phyloP scores from a whole-genome alignment of 1,140 invertebrate species.

The Panonychus citri region DNA sequence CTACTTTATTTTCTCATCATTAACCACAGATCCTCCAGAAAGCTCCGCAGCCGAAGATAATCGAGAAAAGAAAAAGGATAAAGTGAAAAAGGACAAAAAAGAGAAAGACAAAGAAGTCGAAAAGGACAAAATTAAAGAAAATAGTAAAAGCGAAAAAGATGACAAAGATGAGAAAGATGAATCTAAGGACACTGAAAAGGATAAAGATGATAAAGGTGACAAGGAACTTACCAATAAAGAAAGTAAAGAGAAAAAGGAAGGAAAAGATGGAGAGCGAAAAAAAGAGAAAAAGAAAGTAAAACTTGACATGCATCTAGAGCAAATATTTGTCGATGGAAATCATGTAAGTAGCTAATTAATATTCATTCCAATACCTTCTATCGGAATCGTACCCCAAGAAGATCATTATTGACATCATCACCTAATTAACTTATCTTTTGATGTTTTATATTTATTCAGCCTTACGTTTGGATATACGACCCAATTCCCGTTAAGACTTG shows the following conservation, averaged over 20 bases:
- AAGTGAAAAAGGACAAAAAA: constrained; percentile 17
- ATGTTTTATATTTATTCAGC: constrained; percentile 23
- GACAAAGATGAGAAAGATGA: constrained; percentile 28
- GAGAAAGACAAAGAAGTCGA: not conserved
- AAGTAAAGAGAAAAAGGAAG: constrained; percentile 20
- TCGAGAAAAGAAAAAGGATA: constrained; percentile 19
- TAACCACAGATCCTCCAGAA: not conserved
- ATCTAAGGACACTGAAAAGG: constrained; percentile 22
- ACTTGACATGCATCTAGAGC: constrained; percentile 85
- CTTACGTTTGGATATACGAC: constrained; percentile 98
- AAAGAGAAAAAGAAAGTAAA: constrained; percentile 41
- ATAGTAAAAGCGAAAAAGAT: constrained; percentile 28
- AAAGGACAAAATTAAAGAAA: constrained; percentile 14
- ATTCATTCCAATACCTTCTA: no score
- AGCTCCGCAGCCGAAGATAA: constrained; percentile 13
- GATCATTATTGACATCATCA: no score
- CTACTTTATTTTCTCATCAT: not conserved
- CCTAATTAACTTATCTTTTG: no score
- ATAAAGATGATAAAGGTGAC: constrained; percentile 24
- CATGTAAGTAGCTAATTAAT: constrained; percentile 38
- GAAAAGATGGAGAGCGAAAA: constrained; percentile 24
- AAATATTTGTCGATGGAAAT: constrained; percentile 69
- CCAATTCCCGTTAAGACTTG: constrained; percentile 90
- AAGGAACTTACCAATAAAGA: constrained; percentile 30
- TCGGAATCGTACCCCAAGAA: no score